Evolutionary conservation across 2,113 vertebrate genomes (phyloP), one percentile per base, ranked within the genome.

Genomic region (Numida meleagris): DNA sequence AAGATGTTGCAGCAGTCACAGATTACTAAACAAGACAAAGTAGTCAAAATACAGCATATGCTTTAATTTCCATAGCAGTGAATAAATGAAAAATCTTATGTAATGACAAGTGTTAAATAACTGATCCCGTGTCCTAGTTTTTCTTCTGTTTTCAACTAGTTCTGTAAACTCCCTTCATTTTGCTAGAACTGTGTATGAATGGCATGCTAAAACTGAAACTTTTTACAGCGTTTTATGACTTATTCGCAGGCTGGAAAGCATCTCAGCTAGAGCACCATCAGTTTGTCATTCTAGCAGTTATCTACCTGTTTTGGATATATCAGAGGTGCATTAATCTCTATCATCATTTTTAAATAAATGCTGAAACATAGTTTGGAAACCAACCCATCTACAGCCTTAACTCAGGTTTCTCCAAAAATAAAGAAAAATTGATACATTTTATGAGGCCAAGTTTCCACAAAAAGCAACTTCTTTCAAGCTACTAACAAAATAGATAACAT

Each of bases 251-350:
- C 55, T 96, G 55, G 61, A 88, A 15, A 94, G 6, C 17, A 91
- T 85, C 82, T 91, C 42, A 46, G 36, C 68, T 79, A 79, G 6
- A 91, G 46, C 16, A 93, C 38, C 38, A 82, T 77, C 76, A 79
- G 33, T 92, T 94, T 80, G 40, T 91, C 86, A 91, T 95, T 91
- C 89, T 90, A 68, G 42, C 79, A 42, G 80, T 86, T 93, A 86
- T 46, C 36, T 91, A 71, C 62, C 86, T 91, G 24, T 38, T 88
- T 82, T 43, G 55, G 27, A 19, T 90, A 80, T 92, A 74, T 94
- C 94, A 67, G 80, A 92, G 82, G 59, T 77, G 12, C 79, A 89
- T 94, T 93, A 71, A 9, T 55, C 16, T 53, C 27, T 33, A 29
- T 57, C 43, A 34, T 77, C 78, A 80, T 77, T 95, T 96, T 95